Conservation (phyloP, 2,113 vertebrate genomes). For the Heterotis niloticus region DNA sequence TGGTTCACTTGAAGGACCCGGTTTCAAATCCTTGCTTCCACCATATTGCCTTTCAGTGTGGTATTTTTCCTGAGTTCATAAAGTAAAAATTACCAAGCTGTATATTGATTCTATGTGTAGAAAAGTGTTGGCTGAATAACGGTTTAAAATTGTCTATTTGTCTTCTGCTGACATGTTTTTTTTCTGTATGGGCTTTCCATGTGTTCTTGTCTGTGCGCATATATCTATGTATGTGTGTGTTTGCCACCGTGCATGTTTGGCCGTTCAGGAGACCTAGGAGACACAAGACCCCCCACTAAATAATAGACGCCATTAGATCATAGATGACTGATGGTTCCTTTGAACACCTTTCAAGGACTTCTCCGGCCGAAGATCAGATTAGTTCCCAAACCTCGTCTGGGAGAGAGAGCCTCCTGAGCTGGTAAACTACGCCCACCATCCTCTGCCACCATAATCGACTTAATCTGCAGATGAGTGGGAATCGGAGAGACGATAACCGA, state of each 20-base stretch:
- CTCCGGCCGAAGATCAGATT: neutral
- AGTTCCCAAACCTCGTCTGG: neutral
- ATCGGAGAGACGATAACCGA: neutral
- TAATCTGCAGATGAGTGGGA: neutral
- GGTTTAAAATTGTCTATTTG: neutral
- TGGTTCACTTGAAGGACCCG: too few species aligned
- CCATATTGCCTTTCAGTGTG: too few species aligned
- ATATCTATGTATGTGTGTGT: neutral
- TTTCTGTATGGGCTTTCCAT: neutral
- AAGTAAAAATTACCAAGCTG: too few species aligned
- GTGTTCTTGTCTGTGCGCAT: neutral
- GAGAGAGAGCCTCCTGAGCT: slow-evolving; percentile 2
- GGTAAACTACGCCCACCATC: neutral
- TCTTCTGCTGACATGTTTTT: neutral
- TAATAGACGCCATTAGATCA: neutral
- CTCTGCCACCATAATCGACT: neutral
- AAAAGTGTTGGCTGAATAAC: too few species aligned
- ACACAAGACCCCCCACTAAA: neutral
- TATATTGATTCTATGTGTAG: too few species aligned
- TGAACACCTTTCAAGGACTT: neutral
- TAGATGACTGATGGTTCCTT: neutral
- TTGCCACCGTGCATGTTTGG: neutral
- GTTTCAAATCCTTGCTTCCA: too few species aligned
- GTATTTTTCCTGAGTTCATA: too few species aligned
- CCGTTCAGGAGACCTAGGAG: neutral